A percentile compares a stretch with the other conserved stretches of the same genome.
phyloP scores from a whole-genome alignment of 2,113 vertebrate species.

The Montifringilla adamsi region DNA sequence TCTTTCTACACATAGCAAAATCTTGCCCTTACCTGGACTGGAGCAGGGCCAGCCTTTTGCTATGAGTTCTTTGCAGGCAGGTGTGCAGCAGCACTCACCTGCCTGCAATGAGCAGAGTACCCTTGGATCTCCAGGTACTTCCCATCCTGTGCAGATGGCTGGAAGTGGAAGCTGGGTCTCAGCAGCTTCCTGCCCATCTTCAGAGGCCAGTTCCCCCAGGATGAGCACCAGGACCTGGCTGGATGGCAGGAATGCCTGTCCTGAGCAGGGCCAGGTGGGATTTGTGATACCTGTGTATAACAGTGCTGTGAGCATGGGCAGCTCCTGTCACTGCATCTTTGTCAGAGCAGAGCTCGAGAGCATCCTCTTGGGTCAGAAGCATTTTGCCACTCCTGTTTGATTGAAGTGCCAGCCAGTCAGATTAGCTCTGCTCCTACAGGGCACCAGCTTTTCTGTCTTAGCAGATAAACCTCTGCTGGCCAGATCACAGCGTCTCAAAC shows the following conservation, averaged over 20 bases:
- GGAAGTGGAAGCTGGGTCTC: background rate
- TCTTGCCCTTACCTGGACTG: background rate
- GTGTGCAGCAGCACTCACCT: background rate
- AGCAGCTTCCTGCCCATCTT: background rate
- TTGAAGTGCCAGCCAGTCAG: background rate
- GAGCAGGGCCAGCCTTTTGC: background rate
- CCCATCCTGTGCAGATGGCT: fast-evolving
- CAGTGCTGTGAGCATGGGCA: background rate
- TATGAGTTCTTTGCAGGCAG: background rate
- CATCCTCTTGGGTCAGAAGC: background rate
- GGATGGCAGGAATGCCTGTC: fast-evolving
- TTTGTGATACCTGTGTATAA: fast-evolving
- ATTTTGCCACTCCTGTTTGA: background rate
- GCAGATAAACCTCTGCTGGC: background rate
- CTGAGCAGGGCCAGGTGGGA: fast-evolving
- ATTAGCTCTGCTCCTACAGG: background rate
- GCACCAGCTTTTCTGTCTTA: conserved; percentile 27
- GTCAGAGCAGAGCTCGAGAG: background rate
- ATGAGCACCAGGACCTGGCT: background rate
- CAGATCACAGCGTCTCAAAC: background rate
- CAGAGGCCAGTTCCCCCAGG: background rate
- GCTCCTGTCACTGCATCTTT: background rate
- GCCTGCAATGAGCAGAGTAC: background rate
- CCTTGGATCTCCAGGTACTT: background rate
- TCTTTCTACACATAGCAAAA: background rate